Base-by-base conservation (phyloP, 2,113 vertebrate genomes). In the Rafetus swinhoei region DNA sequence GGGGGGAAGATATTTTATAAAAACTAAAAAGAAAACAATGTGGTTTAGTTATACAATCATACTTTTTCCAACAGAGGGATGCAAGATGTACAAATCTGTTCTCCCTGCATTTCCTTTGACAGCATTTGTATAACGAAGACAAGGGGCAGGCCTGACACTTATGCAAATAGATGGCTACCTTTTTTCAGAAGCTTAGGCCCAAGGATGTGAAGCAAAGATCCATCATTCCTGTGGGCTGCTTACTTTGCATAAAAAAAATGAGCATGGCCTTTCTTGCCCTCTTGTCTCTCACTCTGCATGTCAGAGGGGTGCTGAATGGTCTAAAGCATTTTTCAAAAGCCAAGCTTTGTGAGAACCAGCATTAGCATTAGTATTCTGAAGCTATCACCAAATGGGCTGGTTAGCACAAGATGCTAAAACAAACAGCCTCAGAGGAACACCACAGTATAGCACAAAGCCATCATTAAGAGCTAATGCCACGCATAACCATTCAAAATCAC, bases 81-180 rank as follows among this genome's bases (percentile, higher is more conserved):
- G 86, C 92, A 88, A 81, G 93, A 90, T 35, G 74, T 86, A 83
- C 79, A 62, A 27, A 11, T 25, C 72, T 92, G 90, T 86, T 86
- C 79, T 81, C 60, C 21, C 45, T 76, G 69, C 1, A 0, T 90
- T 91, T 91, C 91, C 50, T 90, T 91, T 93, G 82, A 54, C 84
- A n/a, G 59, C 87, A 92, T 85, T 96, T 93, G 94, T 53, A 35
- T 93, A 88, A 92, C 95, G 96, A 50, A 90, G 95, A 97, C 95
- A 96, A 96, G 95, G 86, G 88, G 92, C 84, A 82, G 15, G 6
- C 90, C 95, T 72, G 94, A 95, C 96, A 95, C 83, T 94, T 93
- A 91, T 81, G 87, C 1, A 86, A 94, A 90, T 72, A 96, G 95
- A 91, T 88, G 91, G 82, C 87, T 92, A 65, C 81, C 86, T 82